Evolutionary conservation across 2,888 invertebrate genomes (phyloP), one percentile per base, ranked within the genome.

Genomic region (Crepidodera aurea): DNA sequence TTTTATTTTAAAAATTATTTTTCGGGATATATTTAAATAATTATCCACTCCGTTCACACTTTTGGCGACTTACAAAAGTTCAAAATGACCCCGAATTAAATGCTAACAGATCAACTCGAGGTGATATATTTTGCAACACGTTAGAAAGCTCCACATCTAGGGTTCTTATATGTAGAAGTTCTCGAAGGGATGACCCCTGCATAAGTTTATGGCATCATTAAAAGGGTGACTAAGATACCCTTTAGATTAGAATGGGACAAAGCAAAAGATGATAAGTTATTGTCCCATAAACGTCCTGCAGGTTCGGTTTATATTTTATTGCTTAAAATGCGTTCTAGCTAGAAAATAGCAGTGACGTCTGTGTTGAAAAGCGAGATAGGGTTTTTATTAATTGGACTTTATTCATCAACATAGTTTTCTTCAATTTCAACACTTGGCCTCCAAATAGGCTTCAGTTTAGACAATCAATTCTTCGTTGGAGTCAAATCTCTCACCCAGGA

Each of bases 251-350:
- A 73, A 71, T 15, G 27, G 48, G 39, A 77, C 77, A 77, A 77
- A 76, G 76, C 73, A 63, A 64, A 67, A 73, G 73, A 75, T 75
- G 76, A 76, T 77, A 77, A 76, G 74, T 77, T 77, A 77, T 76
- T 73, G 77, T 73, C 71, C 68, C 73, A 74, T 77, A 77, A 77
- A 77, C 70, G 77, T 75, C 74, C 72, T 64, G 56, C 61, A 70
- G 70, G 68, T 69, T 66, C 71, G 69, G 65, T 73, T 69, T 66
- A 71, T 69, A 74, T 75, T 76, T 75, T 75, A 76, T 70, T 72
- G 53, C 61, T 29, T 50, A 27, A 32, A 60, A 46, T 50, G 50
- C 39, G 56, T 37, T 13, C 46, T 46, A 60, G 59, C 54, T 61
- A 63, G 25, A 44, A 44, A 44, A 19, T 19, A 19, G 22, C 44